Conservation (phyloP, 2,113 vertebrate species). For the Paramormyrops kingsleyae region DNA sequence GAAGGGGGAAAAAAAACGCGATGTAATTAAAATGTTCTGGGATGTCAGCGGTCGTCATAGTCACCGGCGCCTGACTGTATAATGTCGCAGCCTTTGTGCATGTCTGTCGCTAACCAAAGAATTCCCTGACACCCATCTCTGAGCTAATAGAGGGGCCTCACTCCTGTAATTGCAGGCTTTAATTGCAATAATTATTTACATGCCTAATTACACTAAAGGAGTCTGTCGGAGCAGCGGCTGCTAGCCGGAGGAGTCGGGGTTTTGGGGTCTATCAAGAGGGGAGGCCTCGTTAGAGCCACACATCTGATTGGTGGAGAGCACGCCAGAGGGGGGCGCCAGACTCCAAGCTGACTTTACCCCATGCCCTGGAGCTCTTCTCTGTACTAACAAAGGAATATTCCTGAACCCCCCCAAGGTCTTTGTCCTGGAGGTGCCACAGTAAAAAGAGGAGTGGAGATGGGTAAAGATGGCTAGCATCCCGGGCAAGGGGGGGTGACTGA, state of each 20-base stretch:
- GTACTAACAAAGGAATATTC: conserved; percentile 14
- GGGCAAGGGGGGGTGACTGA: neutral
- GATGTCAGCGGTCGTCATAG: conserved; percentile 51
- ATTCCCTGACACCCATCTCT: conserved; percentile 58
- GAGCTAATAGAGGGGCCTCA: conserved; percentile 57
- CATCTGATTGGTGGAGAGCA: conserved; percentile 52
- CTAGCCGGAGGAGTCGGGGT: conserved; percentile 50
- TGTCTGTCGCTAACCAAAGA: conserved; percentile 48
- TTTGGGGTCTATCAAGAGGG: conserved; percentile 52
- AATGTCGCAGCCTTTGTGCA: conserved; percentile 54
- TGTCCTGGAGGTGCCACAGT: neutral
- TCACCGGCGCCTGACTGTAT: conserved; percentile 49
- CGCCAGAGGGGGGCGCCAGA: neutral
- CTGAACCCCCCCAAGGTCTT: neutral
- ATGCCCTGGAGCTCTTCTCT: conserved; percentile 11
- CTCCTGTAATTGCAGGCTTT: conserved; percentile 69
- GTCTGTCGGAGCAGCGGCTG: conserved; percentile 53
- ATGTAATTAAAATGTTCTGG: conserved; percentile 64
- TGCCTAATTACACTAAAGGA: conserved; percentile 68
- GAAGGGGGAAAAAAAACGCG: conserved; percentile 40
- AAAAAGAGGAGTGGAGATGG: neutral
- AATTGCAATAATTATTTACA: conserved; percentile 78
- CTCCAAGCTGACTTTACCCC: conserved; percentile 11
- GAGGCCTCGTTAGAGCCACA: conserved; percentile 30
- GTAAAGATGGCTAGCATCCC: neutral